These are phyloP conservation scores for Phylloscopus trochiloides DNA, from an alignment of 2,113 vertebrate genomes.

Conservation along the genomic window DNA sequence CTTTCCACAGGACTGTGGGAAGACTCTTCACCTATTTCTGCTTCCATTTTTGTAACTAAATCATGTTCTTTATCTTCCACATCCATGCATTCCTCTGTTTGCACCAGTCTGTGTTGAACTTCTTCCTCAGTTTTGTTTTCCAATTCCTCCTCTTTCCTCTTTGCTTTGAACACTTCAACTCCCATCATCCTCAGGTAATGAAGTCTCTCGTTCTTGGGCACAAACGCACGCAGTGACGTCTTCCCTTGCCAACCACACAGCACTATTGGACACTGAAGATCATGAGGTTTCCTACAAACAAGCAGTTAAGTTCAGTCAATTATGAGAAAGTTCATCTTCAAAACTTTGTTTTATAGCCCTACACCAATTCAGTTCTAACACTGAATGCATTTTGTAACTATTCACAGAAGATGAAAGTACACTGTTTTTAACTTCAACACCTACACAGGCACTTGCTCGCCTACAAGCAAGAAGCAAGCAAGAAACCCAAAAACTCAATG, in stretches of 20 bases:
- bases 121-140: neutral
- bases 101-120: neutral
- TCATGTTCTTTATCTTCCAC: neutral
- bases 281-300: conserved; percentile 74
- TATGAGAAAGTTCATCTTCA: neutral
- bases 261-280: conserved; percentile 91
- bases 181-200: conserved; percentile 97
- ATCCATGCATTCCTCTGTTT: conserved; percentile 18
- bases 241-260: conserved; percentile 97
- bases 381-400: neutral
- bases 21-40: conserved; percentile 28
- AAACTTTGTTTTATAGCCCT: neutral
- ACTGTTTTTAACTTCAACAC: neutral
- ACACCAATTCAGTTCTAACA: neutral
- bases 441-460: neutral
- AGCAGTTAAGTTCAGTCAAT: neutral
- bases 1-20: neutral
- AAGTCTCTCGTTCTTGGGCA: conserved; percentile 91
- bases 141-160: conserved; percentile 52
- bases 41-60: conserved; percentile 11
- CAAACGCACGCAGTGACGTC: conserved; percentile 93
- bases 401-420: neutral
- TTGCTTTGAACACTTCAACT: conserved; percentile 86
- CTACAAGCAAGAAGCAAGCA: neutral
- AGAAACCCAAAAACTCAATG: neutral